Evolutionary conservation across 2,888 invertebrate genomes (phyloP).

Genomic region (Netelia virgata): DNA sequence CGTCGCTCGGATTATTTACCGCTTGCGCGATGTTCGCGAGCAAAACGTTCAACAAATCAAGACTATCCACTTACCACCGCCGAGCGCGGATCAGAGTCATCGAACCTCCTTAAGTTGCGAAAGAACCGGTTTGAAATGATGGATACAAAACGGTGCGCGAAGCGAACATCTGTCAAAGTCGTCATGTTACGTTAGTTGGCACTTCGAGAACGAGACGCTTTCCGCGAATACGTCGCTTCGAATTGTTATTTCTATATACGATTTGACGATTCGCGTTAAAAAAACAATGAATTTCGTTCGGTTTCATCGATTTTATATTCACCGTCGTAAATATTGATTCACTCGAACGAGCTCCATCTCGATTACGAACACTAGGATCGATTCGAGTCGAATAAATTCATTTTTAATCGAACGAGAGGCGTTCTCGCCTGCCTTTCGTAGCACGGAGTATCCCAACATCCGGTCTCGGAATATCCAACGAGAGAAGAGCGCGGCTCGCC

Average conservation of each 20-base stretch:
- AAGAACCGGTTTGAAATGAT: constrained; percentile 19
- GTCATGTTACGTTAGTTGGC: neutral
- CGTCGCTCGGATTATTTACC: constrained; percentile 3
- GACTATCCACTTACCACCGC: neutral
- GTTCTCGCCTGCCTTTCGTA: constrained; percentile 49
- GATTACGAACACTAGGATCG: neutral
- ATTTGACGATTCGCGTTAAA: too few species aligned
- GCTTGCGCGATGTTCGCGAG: neutral
- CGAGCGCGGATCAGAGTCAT: constrained; percentile 11
- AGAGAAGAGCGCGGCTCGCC: constrained; percentile 49
- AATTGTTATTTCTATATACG: too few species aligned
- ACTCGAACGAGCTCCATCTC: neutral
- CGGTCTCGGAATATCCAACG: constrained; percentile 50
- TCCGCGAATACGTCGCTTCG: too few species aligned
- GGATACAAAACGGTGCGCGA: constrained; percentile 2
- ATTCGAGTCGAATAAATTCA: neutral
- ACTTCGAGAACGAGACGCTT: neutral
- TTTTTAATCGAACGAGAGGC: constrained; percentile 36
- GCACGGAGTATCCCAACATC: constrained; percentile 63
- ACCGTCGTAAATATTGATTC: too few species aligned
- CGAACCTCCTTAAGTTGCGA: constrained; percentile 5
- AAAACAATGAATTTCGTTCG: too few species aligned
- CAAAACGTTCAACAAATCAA: constrained; percentile 16
- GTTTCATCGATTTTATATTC: too few species aligned
- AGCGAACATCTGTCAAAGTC: constrained; percentile 20